These are phyloP conservation scores for Saimiri boliviensis DNA, from an alignment of 2,113 vertebrate species.

Conservation along the genomic window DNA sequence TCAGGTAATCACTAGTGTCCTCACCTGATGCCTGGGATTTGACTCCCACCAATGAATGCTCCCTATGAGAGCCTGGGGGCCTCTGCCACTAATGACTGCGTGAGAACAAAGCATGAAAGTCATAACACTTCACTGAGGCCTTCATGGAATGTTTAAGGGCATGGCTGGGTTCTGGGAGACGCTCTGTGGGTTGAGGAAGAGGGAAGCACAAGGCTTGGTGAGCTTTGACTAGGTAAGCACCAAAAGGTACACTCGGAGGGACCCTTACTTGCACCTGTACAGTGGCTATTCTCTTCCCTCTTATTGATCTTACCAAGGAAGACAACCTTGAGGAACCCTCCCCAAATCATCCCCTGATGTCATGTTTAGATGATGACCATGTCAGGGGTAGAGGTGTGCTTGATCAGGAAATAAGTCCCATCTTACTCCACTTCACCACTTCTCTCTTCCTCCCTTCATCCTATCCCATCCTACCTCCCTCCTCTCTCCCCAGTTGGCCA, in stretches of 20 bases:
- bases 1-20: neutral
- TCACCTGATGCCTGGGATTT: neutral
- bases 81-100: neutral
- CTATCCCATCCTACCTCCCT: neutral
- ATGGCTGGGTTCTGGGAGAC: neutral
- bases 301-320: neutral
- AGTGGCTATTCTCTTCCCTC: neutral
- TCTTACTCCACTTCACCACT: neutral
- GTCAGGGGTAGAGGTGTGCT: neutral
- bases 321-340: neutral
- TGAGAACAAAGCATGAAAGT: neutral
- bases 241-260: neutral
- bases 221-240: neutral
- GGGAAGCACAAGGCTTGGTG: neutral
- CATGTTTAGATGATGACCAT: neutral
- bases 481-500: no score
- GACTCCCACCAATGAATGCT: neutral
- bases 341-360: neutral
- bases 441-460: neutral
- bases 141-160: neutral
- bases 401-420: neutral
- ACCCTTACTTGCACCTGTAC: neutral
- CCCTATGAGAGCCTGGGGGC: neutral
- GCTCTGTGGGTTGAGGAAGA: neutral
- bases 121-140: neutral